These are phyloP conservation scores for Agriotes lineatus DNA, from an alignment of 2,888 invertebrate species.

Conservation along the genomic window DNA sequence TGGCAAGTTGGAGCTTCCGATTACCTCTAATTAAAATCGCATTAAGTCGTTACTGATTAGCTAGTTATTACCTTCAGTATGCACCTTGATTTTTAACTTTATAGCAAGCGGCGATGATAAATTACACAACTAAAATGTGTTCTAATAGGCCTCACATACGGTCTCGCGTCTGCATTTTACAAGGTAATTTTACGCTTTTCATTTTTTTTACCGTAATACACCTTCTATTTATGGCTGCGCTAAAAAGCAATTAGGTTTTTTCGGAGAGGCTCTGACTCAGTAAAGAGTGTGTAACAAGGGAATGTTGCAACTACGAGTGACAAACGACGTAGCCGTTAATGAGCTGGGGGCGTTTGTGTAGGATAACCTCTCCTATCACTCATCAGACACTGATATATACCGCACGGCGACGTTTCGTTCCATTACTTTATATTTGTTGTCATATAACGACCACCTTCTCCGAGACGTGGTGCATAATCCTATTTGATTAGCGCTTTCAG, in stretches of 20 bases:
- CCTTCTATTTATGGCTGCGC: background rate
- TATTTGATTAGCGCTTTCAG: conserved; percentile 15
- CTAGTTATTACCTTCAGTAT: too few species aligned
- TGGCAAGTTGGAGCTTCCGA: too few species aligned
- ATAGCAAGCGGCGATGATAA: too few species aligned
- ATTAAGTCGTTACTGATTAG: too few species aligned
- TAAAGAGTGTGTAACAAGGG: conserved; percentile 14
- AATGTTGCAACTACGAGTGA: conserved; percentile 23
- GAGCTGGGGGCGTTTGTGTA: conserved; percentile 48
- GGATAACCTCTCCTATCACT: conserved; percentile 49
- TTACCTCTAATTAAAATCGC: too few species aligned
- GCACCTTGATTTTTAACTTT: too few species aligned
- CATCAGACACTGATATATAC: conserved; percentile 45
- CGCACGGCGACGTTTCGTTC: conserved; percentile 24
- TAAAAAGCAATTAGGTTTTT: background rate
- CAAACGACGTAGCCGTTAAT: conserved; percentile 45
- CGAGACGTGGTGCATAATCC: background rate
- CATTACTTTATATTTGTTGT: conserved; percentile 30
- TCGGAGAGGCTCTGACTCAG: background rate
- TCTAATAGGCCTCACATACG: too few species aligned
- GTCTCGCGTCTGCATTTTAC: too few species aligned
- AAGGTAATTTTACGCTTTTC: background rate
- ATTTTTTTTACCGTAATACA: background rate
- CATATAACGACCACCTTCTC: conserved; percentile 28
- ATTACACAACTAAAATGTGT: too few species aligned